Percentiles rank a stretch among this genome's conserved stretches.
Evolutionary conservation across 2,888 invertebrate species (phyloP).

Genomic region (Caenorhabditis angaria): DNA sequence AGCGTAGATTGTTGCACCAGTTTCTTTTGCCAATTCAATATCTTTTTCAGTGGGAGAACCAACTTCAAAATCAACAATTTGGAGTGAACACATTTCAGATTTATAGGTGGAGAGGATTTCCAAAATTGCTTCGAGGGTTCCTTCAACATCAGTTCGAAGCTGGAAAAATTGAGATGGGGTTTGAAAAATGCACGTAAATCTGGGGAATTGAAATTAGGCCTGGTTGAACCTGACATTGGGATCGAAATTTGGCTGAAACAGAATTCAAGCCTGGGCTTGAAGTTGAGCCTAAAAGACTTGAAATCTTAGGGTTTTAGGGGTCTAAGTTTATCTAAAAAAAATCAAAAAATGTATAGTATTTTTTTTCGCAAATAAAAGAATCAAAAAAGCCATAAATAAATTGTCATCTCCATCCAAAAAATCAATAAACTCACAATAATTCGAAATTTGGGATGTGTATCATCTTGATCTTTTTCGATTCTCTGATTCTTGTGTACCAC

Average conservation of each 20-base stretch:
- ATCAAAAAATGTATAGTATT: no score
- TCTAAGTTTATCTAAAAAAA: no score
- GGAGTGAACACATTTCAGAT: constrained; percentile 79
- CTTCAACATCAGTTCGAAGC: constrained; percentile 85
- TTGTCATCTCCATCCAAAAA: neutral
- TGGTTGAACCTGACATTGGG: no score
- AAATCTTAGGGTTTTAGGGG: no score
- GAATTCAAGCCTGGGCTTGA: no score
- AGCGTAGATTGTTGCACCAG: constrained; percentile 82
- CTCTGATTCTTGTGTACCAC: constrained; percentile 56
- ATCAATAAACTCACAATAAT: constrained; percentile 46
- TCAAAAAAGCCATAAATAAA: no score
- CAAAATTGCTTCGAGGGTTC: constrained; percentile 92
- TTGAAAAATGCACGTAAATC: neutral
- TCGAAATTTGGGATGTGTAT: constrained; percentile 48
- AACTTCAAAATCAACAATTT: constrained; percentile 88
- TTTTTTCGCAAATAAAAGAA: no score
- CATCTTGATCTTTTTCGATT: constrained; percentile 51
- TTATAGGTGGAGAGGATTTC: constrained; percentile 87
- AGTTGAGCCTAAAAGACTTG: no score
- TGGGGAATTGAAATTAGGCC: no score
- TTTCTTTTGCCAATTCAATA: constrained; percentile 80
- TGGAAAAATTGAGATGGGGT: constrained; percentile 11
- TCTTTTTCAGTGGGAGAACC: constrained; percentile 87
- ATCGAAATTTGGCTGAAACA: no score